phyloP scores from a whole-genome alignment of 2,888 invertebrate species.

The Melinaea menophilus region DNA sequence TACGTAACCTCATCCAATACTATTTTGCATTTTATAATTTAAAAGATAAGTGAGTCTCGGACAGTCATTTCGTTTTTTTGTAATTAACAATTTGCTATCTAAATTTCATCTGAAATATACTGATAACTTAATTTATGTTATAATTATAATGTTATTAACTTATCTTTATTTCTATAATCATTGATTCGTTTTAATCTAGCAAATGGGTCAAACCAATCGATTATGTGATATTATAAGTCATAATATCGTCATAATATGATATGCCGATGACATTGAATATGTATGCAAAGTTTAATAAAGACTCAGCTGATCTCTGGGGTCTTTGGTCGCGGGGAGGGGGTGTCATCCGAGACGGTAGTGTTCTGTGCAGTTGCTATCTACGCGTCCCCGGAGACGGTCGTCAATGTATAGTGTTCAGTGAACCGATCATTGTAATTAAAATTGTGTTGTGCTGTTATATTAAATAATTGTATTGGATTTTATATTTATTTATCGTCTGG shows the following conservation, averaged over 20 bases:
- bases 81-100: too few species aligned
- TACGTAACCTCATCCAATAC: too few species aligned
- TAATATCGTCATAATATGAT: slow-evolving; percentile 34
- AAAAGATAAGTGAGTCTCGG: too few species aligned
- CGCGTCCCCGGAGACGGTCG: slow-evolving; percentile 50
- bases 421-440: slow-evolving; percentile 22
- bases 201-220: neutral
- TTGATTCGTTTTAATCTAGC: neutral
- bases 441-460: slow-evolving; percentile 31
- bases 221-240: neutral
- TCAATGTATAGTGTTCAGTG: slow-evolving; percentile 31
- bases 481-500: neutral
- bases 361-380: slow-evolving; percentile 51
- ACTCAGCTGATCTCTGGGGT: slow-evolving; percentile 51
- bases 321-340: slow-evolving; percentile 38
- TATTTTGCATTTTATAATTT: too few species aligned
- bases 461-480: slow-evolving; percentile 22
- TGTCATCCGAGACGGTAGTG: slow-evolving; percentile 25
- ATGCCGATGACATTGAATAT: slow-evolving; percentile 10
- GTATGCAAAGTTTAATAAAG: slow-evolving; percentile 27
- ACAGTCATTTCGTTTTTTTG: too few species aligned
- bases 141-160: too few species aligned
- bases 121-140: too few species aligned
- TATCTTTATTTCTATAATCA: too few species aligned
- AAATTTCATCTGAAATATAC: too few species aligned